These are phyloP conservation scores for Clamator glandarius DNA, from an alignment of 2,797 vertebrate genomes.

Conservation along the genomic window DNA sequence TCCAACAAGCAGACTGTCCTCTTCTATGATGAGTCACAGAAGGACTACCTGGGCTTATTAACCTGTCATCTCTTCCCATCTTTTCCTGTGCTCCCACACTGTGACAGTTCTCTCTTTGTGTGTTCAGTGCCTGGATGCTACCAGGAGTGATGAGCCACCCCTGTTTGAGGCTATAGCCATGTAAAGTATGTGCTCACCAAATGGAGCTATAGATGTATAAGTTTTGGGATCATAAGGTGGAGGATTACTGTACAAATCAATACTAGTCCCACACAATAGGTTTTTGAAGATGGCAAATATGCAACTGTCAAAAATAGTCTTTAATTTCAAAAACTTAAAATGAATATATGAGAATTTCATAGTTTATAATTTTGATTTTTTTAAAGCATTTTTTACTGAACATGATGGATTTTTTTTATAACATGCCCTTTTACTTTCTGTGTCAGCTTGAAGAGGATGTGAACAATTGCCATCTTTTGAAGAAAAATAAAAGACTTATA, in stretches of 20 bases:
- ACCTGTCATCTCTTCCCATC: too few species aligned
- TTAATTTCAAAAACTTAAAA: neutral
- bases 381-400: neutral
- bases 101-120: neutral
- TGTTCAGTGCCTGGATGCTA: too few species aligned
- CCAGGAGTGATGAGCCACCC: neutral
- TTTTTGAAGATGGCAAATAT: neutral
- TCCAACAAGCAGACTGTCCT: neutral
- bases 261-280: rapidly evolving
- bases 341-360: neutral
- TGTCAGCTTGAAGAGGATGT: neutral
- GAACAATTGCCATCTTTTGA: neutral
- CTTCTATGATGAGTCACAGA: neutral
- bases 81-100: neutral
- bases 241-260: neutral
- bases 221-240: neutral
- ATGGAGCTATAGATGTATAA: neutral
- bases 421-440: neutral
- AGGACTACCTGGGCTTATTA: neutral
- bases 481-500: neutral
- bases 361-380: neutral
- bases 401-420: neutral
- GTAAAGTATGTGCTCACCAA: rapidly evolving
- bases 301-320: neutral
- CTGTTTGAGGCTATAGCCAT: neutral